Percentiles rank a stretch among this genome's conserved stretches.
Conservation (phyloP, 2,888 invertebrate genomes). For the Dynastes tityus region DNA sequence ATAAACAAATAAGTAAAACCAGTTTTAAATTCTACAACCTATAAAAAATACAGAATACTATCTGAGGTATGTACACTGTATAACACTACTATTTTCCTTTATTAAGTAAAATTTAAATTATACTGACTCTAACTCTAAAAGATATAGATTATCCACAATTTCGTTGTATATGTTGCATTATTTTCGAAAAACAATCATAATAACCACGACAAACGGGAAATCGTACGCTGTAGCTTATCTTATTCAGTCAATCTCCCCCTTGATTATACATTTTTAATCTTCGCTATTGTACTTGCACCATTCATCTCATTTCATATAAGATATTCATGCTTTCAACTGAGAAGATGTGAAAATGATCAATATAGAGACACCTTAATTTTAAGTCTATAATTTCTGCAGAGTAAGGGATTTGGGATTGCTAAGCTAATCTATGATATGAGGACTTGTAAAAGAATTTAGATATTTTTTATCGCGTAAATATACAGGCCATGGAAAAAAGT, state of each 20-base stretch:
- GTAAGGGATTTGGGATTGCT: not conserved
- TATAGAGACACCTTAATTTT: not conserved
- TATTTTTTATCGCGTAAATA: too few species aligned
- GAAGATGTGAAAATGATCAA: slow-evolving; percentile 22
- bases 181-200: not conserved
- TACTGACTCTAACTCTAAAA: not conserved
- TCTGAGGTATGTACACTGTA: slow-evolving; percentile 50
- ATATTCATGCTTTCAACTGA: slow-evolving; percentile 5
- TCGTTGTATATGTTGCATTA: too few species aligned
- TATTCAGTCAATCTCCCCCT: not conserved
- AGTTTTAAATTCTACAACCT: slow-evolving; percentile 50
- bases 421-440: too few species aligned
- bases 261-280: slow-evolving; percentile 15
- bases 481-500: too few species aligned
- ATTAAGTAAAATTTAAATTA: not conserved
- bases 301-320: slow-evolving; percentile 45
- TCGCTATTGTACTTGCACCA: slow-evolving; percentile 45
- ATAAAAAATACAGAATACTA: slow-evolving; percentile 48
- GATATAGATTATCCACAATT: not conserved
- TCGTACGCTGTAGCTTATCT: slow-evolving; percentile 6
- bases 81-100: not conserved
- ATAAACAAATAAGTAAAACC: slow-evolving; percentile 56
- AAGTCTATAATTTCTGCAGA: not conserved
- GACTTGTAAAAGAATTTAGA: too few species aligned
- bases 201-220: not conserved